phyloP scores from a whole-genome alignment of 2,113 vertebrate species.

The Nesogale talazaci region DNA sequence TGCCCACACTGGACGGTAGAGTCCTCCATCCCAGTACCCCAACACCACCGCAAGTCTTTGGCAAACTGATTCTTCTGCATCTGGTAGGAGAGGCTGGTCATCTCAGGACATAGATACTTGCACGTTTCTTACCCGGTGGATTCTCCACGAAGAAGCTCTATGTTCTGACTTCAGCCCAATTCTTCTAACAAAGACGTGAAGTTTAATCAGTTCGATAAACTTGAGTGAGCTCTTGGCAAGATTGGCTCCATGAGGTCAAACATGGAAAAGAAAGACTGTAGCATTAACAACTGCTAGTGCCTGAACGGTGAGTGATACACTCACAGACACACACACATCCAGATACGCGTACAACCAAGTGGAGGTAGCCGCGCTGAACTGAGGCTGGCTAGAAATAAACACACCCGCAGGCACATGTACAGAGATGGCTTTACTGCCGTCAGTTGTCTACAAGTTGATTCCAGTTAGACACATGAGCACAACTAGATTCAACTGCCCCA shows the following conservation, averaged over 20 bases:
- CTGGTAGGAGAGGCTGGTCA: constrained; percentile 23
- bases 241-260: constrained; percentile 6
- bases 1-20: constrained; percentile 49
- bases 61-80: constrained; percentile 26
- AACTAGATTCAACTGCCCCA: not conserved
- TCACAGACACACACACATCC: not conserved
- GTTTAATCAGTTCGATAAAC: constrained; percentile 56
- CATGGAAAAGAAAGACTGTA: constrained; percentile 15
- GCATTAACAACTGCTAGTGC: not conserved
- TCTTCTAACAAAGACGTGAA: constrained; percentile 38
- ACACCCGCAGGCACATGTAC: not conserved
- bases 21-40: constrained; percentile 8
- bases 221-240: constrained; percentile 34
- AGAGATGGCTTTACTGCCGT: too few species aligned
- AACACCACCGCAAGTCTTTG: constrained; percentile 5
- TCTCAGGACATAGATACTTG: constrained; percentile 36
- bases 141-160: constrained; percentile 43
- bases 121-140: constrained; percentile 11
- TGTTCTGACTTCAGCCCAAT: constrained; percentile 15
- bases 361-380: not conserved
- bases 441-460: not conserved
- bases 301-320: not conserved
- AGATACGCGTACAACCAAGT: not conserved
- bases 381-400: not conserved
- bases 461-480: not conserved